Conservation (phyloP, 1,140 invertebrate genomes). For the Drosophila hydei region DNA sequence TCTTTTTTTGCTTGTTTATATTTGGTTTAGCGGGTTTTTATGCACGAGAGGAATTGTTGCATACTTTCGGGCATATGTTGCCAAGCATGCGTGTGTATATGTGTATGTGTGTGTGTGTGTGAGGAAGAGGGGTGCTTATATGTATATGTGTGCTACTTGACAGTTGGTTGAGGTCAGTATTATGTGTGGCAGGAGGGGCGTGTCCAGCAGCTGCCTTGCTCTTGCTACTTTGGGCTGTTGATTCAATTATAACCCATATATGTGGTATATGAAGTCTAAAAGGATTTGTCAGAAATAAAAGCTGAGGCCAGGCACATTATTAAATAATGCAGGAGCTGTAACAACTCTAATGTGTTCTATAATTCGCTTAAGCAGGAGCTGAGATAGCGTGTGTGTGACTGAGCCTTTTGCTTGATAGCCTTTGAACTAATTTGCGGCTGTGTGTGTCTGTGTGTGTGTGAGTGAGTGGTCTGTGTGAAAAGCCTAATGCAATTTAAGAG, state of each 20-base stretch:
- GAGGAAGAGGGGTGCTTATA: conserved; percentile 7
- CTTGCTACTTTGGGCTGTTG: conserved; percentile 13
- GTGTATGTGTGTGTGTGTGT: background rate
- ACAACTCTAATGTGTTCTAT: conserved; percentile 60
- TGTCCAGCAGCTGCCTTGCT: conserved; percentile 10
- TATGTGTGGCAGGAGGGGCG: conserved; percentile 7
- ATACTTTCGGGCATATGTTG: conserved; percentile 48
- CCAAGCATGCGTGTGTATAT: conserved; percentile 11
- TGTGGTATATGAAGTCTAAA: conserved; percentile 45
- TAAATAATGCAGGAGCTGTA: conserved; percentile 52
- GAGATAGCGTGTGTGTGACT: conserved; percentile 7
- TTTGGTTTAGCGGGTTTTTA: conserved; percentile 54
- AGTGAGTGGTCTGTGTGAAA: conserved; percentile 7
- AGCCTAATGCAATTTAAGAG: conserved; percentile 51
- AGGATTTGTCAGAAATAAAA: conserved; percentile 54
- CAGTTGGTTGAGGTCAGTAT: conserved; percentile 52
- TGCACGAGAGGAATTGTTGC: conserved; percentile 53
- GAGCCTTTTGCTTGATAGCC: conserved; percentile 41
- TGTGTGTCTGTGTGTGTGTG: conserved; percentile 10
- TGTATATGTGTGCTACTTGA: conserved; percentile 10
- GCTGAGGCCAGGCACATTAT: conserved; percentile 45
- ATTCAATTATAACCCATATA: conserved; percentile 69
- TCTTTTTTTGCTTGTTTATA: conserved; percentile 46
- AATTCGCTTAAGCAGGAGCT: conserved; percentile 62
- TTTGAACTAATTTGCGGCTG: conserved; percentile 68